Evolutionary conservation across 2,797 vertebrate genomes (phyloP).

Genomic region (Enteromius unitaeniatus): DNA sequence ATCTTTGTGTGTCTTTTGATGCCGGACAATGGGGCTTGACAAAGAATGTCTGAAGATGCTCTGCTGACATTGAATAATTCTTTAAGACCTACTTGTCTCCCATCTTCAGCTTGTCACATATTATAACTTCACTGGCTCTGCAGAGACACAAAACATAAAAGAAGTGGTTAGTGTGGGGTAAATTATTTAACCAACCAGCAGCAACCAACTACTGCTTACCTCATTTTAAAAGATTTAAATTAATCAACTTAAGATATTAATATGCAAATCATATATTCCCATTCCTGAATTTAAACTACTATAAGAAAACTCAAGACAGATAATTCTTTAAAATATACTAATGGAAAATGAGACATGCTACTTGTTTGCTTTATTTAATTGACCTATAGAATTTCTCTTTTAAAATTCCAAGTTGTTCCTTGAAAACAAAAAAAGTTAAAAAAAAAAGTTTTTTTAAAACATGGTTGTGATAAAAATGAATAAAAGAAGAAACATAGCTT

Average conservation of each 20-base stretch:
- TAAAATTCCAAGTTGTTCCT: constrained; percentile 9
- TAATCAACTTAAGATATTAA: neutral
- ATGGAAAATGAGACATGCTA: neutral
- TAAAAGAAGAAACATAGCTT: neutral
- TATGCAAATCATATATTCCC: neutral
- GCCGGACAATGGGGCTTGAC: constrained; percentile 34
- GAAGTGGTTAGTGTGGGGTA: neutral
- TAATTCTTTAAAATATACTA: neutral
- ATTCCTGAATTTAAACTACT: neutral
- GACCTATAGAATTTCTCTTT: constrained; percentile 14
- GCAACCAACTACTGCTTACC: neutral
- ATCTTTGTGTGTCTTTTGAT: constrained; percentile 47
- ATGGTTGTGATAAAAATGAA: neutral
- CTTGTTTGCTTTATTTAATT: neutral
- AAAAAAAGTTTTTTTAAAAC: neutral
- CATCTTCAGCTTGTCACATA: constrained; percentile 20
- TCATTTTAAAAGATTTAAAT: neutral
- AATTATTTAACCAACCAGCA: neutral
- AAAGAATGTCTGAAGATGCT: constrained; percentile 18
- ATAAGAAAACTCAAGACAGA: neutral
- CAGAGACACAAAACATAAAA: constrained; percentile 48
- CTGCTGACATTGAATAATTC: constrained; percentile 22
- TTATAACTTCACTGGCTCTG: constrained; percentile 43
- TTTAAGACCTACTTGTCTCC: constrained; percentile 44
- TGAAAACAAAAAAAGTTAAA: constrained; percentile 1